These are phyloP conservation scores for Cyphomyrus discorhynchus DNA, from an alignment of 2,113 vertebrate genomes.

Conservation along the genomic window DNA sequence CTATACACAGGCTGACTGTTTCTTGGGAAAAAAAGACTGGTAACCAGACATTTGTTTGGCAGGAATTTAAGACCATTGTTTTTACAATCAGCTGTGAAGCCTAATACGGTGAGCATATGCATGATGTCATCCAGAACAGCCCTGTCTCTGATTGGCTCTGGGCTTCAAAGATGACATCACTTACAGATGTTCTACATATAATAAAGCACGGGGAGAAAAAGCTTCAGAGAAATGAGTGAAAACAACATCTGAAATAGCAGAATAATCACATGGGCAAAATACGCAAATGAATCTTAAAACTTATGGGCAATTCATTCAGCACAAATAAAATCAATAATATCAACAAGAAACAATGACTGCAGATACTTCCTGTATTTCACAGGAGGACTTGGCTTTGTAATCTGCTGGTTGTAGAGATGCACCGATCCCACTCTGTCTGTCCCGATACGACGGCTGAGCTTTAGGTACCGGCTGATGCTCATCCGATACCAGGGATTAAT, in stretches of 20 bases:
- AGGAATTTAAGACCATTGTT: conserved; percentile 45
- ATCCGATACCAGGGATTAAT: too few relatives aligned
- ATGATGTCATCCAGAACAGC: not conserved
- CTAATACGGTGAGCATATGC: conserved; percentile 29
- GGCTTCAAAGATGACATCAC: conserved; percentile 7
- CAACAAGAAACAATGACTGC: not conserved
- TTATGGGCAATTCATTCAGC: not conserved
- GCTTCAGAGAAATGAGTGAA: not conserved
- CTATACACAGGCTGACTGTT: too few relatives aligned
- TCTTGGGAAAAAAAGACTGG: not conserved
- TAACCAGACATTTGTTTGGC: conserved; percentile 29
- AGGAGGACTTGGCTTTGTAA: not conserved
- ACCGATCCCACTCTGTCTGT: too few relatives aligned
- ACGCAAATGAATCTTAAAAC: not conserved
- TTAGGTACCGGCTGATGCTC: too few relatives aligned
- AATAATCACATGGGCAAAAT: not conserved
- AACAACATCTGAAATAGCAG: not conserved
- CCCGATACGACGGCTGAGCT: too few relatives aligned
- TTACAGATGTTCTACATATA: not conserved
- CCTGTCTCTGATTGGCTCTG: not conserved
- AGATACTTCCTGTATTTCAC: not conserved
- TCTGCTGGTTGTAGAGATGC: not conserved
- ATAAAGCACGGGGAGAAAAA: not conserved
- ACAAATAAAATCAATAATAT: not conserved
- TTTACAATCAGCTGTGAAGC: conserved; percentile 13